Percentiles rank a stretch among this genome's conserved stretches.
Evolutionary conservation across 2,888 invertebrate species (phyloP).

Genomic region (Nebria salina): DNA sequence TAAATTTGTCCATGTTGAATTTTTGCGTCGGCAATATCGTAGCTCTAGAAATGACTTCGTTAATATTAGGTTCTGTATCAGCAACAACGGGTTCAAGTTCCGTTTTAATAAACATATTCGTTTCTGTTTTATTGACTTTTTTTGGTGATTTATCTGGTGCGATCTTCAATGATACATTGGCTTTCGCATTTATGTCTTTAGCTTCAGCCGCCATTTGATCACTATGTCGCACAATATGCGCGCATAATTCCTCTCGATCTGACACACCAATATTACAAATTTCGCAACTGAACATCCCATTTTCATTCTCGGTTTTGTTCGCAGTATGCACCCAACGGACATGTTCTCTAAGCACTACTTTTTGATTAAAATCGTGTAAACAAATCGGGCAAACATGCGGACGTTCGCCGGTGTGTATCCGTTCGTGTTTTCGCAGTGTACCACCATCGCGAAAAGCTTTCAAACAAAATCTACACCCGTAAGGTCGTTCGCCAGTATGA

Average conservation of each 20-base stretch:
- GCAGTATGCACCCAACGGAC: conserved; percentile 66
- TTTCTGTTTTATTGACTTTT: conserved; percentile 36
- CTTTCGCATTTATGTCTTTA: conserved; percentile 52
- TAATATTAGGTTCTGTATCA: conserved; percentile 7
- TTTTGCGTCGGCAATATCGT: background rate
- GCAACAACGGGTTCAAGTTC: conserved; percentile 14
- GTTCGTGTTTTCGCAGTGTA: conserved; percentile 64
- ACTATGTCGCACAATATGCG: conserved; percentile 66
- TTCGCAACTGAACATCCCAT: conserved; percentile 62
- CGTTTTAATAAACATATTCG: conserved; percentile 48
- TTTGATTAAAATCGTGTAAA: conserved; percentile 66
- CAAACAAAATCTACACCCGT: conserved; percentile 66
- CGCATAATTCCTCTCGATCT: conserved; percentile 65
- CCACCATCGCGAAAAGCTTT: conserved; percentile 68
- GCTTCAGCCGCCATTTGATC: conserved; percentile 65
- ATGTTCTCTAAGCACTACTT: conserved; percentile 66
- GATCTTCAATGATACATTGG: conserved; percentile 26
- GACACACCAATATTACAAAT: conserved; percentile 62
- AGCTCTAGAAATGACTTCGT: background rate
- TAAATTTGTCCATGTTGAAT: background rate
- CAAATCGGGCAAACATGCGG: conserved; percentile 67
- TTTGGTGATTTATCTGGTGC: background rate
- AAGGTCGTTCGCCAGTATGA: conserved; percentile 66
- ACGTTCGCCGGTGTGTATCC: conserved; percentile 66
- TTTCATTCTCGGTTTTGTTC: conserved; percentile 58